A percentile compares a stretch with the other conserved stretches of the same genome.
Evolutionary conservation across 2,797 vertebrate species (phyloP).

Genomic region (Megalops cyprinoides): DNA sequence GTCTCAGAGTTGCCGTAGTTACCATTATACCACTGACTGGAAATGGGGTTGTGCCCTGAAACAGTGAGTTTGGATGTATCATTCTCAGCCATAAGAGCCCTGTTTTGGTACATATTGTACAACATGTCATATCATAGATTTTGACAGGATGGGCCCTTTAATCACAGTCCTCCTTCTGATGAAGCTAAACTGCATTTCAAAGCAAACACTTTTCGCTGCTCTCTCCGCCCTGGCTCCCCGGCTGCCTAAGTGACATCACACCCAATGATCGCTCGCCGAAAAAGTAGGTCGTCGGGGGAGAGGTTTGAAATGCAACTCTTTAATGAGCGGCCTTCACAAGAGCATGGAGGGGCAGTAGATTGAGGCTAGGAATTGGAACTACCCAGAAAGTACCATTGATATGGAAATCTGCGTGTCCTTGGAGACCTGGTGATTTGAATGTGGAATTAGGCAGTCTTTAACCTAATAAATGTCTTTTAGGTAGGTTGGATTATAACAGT

Average conservation of each 20-base stretch:
- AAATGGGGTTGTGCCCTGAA: too few relatives aligned
- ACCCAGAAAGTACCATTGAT: slow-evolving; percentile 9
- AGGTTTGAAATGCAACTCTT: background rate
- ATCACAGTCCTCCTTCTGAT: background rate
- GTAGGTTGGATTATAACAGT: background rate
- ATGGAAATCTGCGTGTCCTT: background rate
- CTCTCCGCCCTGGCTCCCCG: background rate
- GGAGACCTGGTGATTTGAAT: slow-evolving; percentile 9
- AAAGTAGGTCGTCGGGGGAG: background rate
- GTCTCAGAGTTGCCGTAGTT: too few relatives aligned
- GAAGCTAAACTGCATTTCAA: background rate
- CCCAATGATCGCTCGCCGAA: background rate
- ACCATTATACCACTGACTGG: too few relatives aligned
- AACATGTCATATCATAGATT: too few relatives aligned
- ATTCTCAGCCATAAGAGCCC: too few relatives aligned
- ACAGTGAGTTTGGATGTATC: too few relatives aligned
- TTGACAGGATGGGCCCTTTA: background rate
- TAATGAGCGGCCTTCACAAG: background rate
- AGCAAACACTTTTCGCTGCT: background rate
- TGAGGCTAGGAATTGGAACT: background rate
- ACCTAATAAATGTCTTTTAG: slow-evolving; percentile 14
- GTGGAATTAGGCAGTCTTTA: slow-evolving; percentile 14
- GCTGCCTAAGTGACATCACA: background rate
- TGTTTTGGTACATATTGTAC: too few relatives aligned
- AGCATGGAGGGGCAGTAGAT: background rate